Evolutionary conservation across 2,888 invertebrate genomes (phyloP), one percentile per base, ranked within the genome.

Genomic region (Nebria brevicollis): DNA sequence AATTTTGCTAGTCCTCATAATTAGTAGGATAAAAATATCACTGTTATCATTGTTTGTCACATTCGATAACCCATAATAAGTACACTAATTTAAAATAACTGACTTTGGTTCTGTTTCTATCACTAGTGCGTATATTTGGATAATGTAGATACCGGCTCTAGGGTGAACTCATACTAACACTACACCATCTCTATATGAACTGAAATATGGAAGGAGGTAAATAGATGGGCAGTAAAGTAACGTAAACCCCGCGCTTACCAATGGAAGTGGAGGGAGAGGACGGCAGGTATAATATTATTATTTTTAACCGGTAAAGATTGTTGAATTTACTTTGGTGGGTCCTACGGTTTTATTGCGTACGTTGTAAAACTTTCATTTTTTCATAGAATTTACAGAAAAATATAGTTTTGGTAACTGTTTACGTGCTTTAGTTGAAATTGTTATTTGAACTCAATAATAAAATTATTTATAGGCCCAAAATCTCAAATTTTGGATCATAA

Each of bases 121-220:
- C 54, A 54, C 54, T 54, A 6, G 1, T 54, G 2, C 54, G 13
- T 54, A 54, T 54, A 54, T 54, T 54, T 54, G 54, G 4, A 54
- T 54, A 54, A 54, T 54, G 54, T 54, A 54, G 54, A 54, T 54
- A 54, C 54, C 54, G 54, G 54, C 54, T 54, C 54, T 54, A 54
- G 54, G 54, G 54, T 54, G 54, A 54, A 54, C 54, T 54, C 54
- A 54, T 54, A 13, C 54, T 54, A 54, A 54, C 54, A 54, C 54
- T 54, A 54, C 54, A 54, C 54, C 11, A 54, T 54, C 54, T 54
- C 54, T 7, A 54, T 54, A 54, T 54, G 54, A 54, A 54, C 54
- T 54, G 54, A 54, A 54, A 54, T 54, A 54, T 54, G 54, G 54
- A 54, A 54, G 54, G 54, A 54, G 54, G 54, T 54, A 54, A 54